Conservation (phyloP, 2,797 vertebrate species). For the Nannoperca obscura region DNA sequence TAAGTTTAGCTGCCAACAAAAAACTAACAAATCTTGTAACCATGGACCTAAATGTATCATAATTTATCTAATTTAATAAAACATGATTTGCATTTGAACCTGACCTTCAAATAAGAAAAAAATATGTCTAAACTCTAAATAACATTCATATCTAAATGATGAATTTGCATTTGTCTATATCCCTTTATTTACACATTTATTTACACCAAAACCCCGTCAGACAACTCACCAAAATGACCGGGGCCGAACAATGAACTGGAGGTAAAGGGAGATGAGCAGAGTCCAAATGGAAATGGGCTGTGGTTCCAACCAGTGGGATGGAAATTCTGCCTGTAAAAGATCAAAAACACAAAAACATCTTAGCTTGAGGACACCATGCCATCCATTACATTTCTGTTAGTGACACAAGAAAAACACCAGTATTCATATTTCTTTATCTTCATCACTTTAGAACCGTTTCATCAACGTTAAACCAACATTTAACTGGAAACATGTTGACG, state of each 20-base stretch:
- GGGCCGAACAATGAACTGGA: constrained; percentile 83
- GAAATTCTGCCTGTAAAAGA: constrained; percentile 65
- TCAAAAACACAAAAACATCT: neutral
- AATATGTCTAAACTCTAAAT: neutral
- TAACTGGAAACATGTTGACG: too few species aligned
- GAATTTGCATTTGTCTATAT: neutral
- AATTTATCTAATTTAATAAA: neutral
- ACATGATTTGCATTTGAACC: neutral
- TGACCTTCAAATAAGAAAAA: neutral
- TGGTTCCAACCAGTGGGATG: constrained; percentile 61
- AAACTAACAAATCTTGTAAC: too few species aligned
- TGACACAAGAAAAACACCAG: too few species aligned
- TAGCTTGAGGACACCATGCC: neutral
- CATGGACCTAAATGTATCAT: neutral
- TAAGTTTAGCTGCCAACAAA: neutral
- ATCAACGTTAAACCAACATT: too few species aligned
- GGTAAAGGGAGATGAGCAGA: constrained; percentile 79
- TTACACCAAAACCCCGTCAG: neutral
- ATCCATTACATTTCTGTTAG: neutral
- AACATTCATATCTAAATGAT: neutral
- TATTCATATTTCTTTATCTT: too few species aligned
- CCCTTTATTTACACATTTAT: neutral
- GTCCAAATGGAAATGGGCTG: constrained; percentile 78
- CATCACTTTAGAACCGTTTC: too few species aligned
- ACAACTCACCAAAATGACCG: constrained; percentile 90